Conservation (phyloP, 2,113 vertebrate species). For the Pygoscelis antarcticus region DNA sequence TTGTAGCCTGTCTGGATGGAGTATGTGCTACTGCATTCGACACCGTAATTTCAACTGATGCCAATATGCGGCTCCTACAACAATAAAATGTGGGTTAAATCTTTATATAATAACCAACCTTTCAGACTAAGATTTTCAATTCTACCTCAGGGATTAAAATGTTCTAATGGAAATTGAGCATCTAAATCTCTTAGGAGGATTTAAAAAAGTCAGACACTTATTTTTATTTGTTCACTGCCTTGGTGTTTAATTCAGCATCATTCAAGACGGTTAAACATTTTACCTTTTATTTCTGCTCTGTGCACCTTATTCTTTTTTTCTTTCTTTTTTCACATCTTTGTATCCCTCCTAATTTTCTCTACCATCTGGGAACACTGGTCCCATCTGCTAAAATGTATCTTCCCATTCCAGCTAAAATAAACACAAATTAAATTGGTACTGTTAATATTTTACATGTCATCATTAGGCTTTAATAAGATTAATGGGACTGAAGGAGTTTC, state of each 20-base stretch:
- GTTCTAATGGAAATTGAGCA: slow-evolving; percentile 2
- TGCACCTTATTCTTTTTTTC: background rate
- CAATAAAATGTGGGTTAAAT: background rate
- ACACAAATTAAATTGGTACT: background rate
- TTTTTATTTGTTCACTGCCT: slow-evolving; percentile 32
- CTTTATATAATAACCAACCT: background rate
- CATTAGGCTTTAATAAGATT: slow-evolving; percentile 41
- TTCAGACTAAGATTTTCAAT: slow-evolving; percentile 23
- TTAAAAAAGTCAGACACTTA: background rate
- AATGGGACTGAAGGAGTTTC: background rate
- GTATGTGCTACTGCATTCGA: background rate
- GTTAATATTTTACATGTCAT: slow-evolving; percentile 15
- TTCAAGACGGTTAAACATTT: background rate
- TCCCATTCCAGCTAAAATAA: slow-evolving; percentile 26
- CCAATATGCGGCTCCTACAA: background rate
- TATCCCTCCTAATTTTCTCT: background rate
- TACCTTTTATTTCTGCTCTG: background rate
- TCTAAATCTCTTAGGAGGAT: slow-evolving; percentile 24
- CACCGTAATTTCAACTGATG: background rate
- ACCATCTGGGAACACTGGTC: background rate
- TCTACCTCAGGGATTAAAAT: slow-evolving; percentile 15
- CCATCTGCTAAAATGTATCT: slow-evolving; percentile 29
- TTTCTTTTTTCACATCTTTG: background rate
- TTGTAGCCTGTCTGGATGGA: background rate
- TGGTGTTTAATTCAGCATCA: background rate